A percentile compares a stretch with the other conserved stretches of the same genome.
Conservation (phyloP, 2,113 vertebrate species). For the Thalassarche chlororhynchos region DNA sequence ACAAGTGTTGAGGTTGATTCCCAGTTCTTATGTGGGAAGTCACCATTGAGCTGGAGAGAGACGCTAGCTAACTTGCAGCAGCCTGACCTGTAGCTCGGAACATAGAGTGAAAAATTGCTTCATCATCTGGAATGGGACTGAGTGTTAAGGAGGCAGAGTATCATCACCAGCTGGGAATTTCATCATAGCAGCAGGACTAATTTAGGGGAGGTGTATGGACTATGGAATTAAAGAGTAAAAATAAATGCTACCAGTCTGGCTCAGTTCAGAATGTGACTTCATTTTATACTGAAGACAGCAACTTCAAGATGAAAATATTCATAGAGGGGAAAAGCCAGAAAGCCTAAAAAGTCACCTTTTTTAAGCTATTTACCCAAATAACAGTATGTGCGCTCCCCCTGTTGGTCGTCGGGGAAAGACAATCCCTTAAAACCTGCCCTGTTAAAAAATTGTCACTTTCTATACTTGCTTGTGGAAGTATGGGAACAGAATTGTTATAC, state of each 20-base stretch:
- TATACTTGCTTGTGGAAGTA: background rate
- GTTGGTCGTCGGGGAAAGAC: background rate
- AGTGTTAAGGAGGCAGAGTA: background rate
- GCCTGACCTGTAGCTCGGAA: background rate
- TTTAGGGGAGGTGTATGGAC: background rate
- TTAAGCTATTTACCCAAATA: background rate
- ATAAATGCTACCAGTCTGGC: background rate
- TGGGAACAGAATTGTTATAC: background rate
- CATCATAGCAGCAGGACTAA: background rate
- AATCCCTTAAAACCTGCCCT: background rate
- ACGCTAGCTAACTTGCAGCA: background rate
- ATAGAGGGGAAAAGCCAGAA: background rate
- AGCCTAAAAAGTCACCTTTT: background rate
- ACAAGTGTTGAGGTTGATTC: background rate
- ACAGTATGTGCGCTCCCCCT: slow-evolving; percentile 41
- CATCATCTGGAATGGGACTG: background rate
- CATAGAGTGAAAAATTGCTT: background rate
- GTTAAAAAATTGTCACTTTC: background rate
- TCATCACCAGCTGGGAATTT: background rate
- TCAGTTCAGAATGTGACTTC: background rate
- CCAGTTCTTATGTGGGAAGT: background rate
- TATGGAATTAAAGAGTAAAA: background rate
- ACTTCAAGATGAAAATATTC: background rate
- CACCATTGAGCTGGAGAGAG: background rate
- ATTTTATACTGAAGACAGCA: background rate